Conservation (phyloP, 2,113 vertebrate genomes). For the Diadophis punctatus region DNA sequence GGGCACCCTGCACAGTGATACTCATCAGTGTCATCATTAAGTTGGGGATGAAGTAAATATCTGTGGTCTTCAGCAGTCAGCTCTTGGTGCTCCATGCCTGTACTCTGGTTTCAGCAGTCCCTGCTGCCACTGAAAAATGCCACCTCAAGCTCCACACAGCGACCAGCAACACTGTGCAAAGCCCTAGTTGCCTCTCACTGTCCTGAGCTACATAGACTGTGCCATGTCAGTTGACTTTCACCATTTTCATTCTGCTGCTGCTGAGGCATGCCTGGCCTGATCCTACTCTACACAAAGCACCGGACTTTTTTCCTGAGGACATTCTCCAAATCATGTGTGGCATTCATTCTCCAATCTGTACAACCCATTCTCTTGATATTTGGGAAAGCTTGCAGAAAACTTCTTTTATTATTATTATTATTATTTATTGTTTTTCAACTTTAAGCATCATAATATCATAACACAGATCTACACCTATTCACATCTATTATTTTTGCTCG, state of each 20-base stretch:
- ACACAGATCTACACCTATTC: too few relatives aligned
- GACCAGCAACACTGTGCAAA: too few relatives aligned
- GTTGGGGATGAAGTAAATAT: background rate
- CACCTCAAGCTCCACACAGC: background rate
- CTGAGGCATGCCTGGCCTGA: background rate
- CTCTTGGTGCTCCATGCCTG: background rate
- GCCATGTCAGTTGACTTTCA: background rate
- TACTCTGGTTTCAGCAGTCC: background rate
- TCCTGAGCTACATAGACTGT: background rate
- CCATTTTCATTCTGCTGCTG: background rate
- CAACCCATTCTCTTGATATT: background rate
- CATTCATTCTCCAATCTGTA: background rate
- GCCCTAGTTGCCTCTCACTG: background rate
- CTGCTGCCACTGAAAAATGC: background rate
- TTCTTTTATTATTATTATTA: too few relatives aligned
- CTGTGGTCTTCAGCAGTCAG: background rate
- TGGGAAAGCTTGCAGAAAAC: background rate
- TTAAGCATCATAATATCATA: too few relatives aligned
- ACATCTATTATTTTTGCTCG: too few relatives aligned
- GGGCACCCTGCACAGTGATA: background rate
- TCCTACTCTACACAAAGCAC: background rate
- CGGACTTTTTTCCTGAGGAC: background rate
- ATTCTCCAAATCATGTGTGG: background rate
- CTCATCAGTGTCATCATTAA: background rate
- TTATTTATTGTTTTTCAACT: too few relatives aligned